Evolutionary conservation across 2,888 invertebrate species (phyloP), one percentile per base, ranked within the genome.

Genomic region (Agonopterix heracliana): DNA sequence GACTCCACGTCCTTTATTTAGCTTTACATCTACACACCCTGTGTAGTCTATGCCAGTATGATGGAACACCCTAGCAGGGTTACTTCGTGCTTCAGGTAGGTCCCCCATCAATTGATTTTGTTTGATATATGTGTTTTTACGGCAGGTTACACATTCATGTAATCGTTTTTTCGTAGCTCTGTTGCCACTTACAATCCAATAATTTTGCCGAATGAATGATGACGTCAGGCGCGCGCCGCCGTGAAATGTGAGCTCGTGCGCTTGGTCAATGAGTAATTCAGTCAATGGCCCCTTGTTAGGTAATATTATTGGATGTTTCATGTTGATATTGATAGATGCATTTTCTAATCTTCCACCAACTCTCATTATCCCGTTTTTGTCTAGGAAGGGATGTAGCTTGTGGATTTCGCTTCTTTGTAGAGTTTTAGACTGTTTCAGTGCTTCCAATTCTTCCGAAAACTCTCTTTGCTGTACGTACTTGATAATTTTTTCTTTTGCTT

Each of bases 41-140:
- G 48, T 26, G 36, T 9, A 48, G 11, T 48, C 48, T 0, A 48
- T 36, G 3, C 47, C 47, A 1, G 43, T 11, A n/a, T n/a, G n/a
- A n/a, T n/a, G n/a, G n/a, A n/a, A n/a, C n/a, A n/a, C n/a, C n/a
- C n/a, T n/a, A n/a, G n/a, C n/a, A n/a, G n/a, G n/a, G n/a, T n/a
- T n/a, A n/a, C n/a, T n/a, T n/a, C n/a, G n/a, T n/a, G n/a, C n/a
- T n/a, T n/a, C n/a, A n/a, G n/a, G n/a, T n/a, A n/a, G n/a, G n/a
- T n/a, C n/a, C n/a, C n/a, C n/a, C n/a, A n/a, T n/a, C n/a, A n/a
- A n/a, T n/a, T n/a, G n/a, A n/a, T n/a, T n/a, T 34, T 47, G 12
- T 0, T 35, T 2, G 14, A 47, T 42, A 7, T 1, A 2, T 1
- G 1, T 1, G 1, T 1, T 0, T 9, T 11, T 34, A 34, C 1